phyloP scores from a whole-genome alignment of 2,113 vertebrate genomes.

The Ptilorrhoa leucosticta region DNA sequence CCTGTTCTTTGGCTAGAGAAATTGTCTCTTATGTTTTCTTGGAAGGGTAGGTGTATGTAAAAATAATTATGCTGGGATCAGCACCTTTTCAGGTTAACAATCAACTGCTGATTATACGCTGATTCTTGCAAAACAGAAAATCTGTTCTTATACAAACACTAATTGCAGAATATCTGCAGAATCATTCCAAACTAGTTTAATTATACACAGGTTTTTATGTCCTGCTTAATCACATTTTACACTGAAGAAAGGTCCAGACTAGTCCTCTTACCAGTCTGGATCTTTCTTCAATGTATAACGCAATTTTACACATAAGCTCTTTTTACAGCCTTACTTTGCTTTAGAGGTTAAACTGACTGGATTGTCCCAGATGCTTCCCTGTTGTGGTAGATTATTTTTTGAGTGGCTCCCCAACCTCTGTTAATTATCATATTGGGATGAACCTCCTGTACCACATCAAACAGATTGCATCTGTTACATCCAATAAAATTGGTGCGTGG shows the following conservation, averaged over 20 bases:
- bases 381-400: conserved; percentile 41
- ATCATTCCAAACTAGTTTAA: conserved; percentile 62
- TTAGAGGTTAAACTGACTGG: conserved; percentile 52
- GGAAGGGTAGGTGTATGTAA: not conserved
- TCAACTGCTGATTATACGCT: conserved; percentile 62
- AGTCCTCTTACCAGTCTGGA: not conserved
- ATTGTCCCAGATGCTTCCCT: not conserved
- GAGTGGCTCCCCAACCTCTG: conserved; percentile 43
- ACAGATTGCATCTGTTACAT: conserved; percentile 35
- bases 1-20: not conserved
- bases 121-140: conserved; percentile 56
- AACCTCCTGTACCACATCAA: conserved; percentile 41
- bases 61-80: conserved; percentile 41
- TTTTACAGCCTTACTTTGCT: conserved; percentile 45
- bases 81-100: conserved; percentile 55
- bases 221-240: conserved; percentile 58
- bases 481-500: conserved; percentile 57
- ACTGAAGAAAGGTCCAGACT: conserved; percentile 23
- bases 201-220: conserved; percentile 43
- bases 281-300: not conserved
- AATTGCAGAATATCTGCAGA: conserved; percentile 69
- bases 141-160: conserved; percentile 63
- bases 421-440: conserved; percentile 19
- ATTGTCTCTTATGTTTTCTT: not conserved
- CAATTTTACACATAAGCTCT: not conserved